Percentiles rank a stretch among this genome's conserved stretches.
These are phyloP conservation scores for Protomyctophum bolini DNA, from an alignment of 2,113 vertebrate species.

Conservation along the genomic window DNA sequence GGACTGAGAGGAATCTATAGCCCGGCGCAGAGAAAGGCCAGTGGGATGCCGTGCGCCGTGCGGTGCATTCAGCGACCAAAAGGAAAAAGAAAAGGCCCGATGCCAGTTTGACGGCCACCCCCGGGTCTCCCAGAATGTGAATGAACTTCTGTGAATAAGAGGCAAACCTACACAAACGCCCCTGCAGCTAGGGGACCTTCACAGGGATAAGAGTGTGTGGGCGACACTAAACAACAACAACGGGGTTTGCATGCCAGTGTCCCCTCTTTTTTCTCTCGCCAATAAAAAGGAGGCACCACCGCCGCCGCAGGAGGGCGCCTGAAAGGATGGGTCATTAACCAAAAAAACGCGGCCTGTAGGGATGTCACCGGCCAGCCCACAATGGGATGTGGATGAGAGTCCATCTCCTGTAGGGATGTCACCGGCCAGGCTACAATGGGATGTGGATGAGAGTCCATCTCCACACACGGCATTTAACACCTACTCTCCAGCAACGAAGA, in stretches of 20 bases:
- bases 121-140: constrained; percentile 77
- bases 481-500: constrained; percentile 64
- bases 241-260: constrained; percentile 53
- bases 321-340: constrained; percentile 63
- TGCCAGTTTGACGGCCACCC: constrained; percentile 75
- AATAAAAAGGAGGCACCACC: constrained; percentile 49
- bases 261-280: constrained; percentile 52
- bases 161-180: constrained; percentile 76
- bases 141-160: constrained; percentile 78
- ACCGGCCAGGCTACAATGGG: constrained; percentile 56
- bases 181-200: constrained; percentile 65
- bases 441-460: constrained; percentile 59
- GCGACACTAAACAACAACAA: constrained; percentile 72
- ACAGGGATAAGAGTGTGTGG: constrained; percentile 65
- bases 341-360: constrained; percentile 52
- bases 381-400: constrained; percentile 59
- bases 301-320: constrained; percentile 50
- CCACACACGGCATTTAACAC: constrained; percentile 74
- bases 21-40: constrained; percentile 60
- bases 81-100: constrained; percentile 49
- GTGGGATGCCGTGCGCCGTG: constrained; percentile 61
- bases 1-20: constrained; percentile 54
- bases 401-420: constrained; percentile 52
- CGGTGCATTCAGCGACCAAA: constrained; percentile 62
- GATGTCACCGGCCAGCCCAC: constrained; percentile 51